These are phyloP conservation scores for Shinisaurus crocodilurus DNA, from an alignment of 2,113 vertebrate genomes.

Conservation along the genomic window DNA sequence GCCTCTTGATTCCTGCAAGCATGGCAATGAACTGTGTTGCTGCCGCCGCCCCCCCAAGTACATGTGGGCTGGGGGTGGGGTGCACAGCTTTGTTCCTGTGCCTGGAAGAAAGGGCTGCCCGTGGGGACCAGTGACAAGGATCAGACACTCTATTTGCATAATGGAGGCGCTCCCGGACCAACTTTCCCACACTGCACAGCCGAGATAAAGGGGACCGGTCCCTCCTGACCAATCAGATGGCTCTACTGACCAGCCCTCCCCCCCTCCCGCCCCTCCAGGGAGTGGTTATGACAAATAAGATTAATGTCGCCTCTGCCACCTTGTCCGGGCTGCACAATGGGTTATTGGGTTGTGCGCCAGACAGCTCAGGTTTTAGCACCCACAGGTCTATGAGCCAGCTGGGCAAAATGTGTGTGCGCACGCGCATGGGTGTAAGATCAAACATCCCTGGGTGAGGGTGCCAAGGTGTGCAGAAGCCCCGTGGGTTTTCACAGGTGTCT, in stretches of 20 bases:
- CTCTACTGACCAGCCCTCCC: background rate
- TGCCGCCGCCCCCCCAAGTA: background rate
- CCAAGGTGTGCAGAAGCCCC: background rate
- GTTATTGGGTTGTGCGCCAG: background rate
- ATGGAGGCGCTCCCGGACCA: slow-evolving; percentile 6
- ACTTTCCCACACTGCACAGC: slow-evolving; percentile 32
- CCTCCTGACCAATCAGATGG: slow-evolving; percentile 17
- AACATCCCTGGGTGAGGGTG: background rate
- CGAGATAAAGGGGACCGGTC: slow-evolving; percentile 34
- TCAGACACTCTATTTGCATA: slow-evolving; percentile 32
- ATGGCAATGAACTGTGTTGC: background rate
- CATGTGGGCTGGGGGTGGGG: background rate
- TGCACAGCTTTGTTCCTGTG: background rate
- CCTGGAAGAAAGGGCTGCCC: slow-evolving; percentile 24
- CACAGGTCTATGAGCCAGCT: background rate
- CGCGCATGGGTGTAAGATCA: too few relatives aligned
- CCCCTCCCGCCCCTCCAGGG: background rate
- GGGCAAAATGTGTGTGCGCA: background rate
- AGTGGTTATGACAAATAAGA: slow-evolving; percentile 44
- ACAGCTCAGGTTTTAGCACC: slow-evolving; percentile 2
- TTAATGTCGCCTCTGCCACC: slow-evolving; percentile 37
- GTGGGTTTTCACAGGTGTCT: background rate
- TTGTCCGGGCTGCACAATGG: background rate
- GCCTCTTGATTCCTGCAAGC: background rate
- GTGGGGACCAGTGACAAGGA: slow-evolving; percentile 12